Evolutionary conservation across 2,797 vertebrate genomes (phyloP).

Genomic region (Poeciliopsis paucimaculata): DNA sequence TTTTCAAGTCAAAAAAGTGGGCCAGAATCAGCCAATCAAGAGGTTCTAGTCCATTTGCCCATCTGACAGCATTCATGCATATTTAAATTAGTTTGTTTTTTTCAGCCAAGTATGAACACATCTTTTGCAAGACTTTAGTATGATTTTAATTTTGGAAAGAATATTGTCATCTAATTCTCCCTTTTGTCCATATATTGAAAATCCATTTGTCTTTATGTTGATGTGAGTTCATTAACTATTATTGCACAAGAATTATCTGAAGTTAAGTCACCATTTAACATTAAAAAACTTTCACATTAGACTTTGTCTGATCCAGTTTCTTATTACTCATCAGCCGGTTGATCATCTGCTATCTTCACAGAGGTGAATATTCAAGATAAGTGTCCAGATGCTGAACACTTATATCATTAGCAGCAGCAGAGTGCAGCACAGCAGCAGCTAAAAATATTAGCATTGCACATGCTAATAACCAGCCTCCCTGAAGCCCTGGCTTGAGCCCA

Average conservation of each 20-base stretch:
- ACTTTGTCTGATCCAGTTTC: neutral
- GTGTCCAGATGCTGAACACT: conserved; percentile 18
- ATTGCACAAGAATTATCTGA: neutral
- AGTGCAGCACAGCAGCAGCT: conserved; percentile 35
- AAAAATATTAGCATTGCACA: conserved; percentile 49
- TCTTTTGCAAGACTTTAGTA: neutral
- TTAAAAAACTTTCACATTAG: neutral
- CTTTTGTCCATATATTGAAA: neutral
- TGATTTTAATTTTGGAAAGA: neutral
- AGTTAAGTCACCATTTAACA: neutral
- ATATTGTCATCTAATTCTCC: neutral
- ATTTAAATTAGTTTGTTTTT: neutral
- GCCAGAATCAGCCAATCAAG: neutral
- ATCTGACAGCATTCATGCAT: neutral
- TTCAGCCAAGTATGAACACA: neutral
- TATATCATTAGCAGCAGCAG: conserved; percentile 48
- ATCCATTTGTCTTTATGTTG: neutral
- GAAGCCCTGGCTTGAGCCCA: conserved; percentile 50
- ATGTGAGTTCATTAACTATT: neutral
- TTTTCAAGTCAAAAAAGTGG: neutral
- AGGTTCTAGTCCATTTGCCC: no score
- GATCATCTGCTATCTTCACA: neutral
- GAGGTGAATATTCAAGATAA: neutral
- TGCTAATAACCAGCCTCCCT: conserved; percentile 17
- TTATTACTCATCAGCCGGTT: neutral